A percentile compares a stretch with the other conserved stretches of the same genome.
Evolutionary conservation across 2,113 vertebrate species (phyloP).

Genomic region (Dasyprocta punctata): DNA sequence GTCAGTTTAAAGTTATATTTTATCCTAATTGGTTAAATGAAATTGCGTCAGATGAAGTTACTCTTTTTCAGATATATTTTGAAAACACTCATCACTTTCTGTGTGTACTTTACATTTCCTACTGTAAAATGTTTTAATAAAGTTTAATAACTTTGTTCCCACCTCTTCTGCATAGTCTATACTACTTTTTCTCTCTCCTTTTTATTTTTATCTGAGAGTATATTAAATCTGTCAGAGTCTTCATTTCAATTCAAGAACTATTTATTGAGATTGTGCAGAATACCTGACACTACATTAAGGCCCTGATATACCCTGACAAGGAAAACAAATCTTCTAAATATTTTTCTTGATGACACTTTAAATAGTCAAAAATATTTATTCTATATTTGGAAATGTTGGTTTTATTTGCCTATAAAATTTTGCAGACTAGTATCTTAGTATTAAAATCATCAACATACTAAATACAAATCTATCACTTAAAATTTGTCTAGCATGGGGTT

Average conservation of each 20-base stretch:
- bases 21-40: neutral
- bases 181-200: neutral
- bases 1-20: neutral
- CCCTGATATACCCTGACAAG: neutral
- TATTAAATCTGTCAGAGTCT: conserved; percentile 38
- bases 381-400: neutral
- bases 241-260: conserved; percentile 45
- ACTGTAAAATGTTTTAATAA: neutral
- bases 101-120: neutral
- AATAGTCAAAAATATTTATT: neutral
- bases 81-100: conserved; percentile 39
- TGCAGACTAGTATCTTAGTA: neutral
- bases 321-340: conserved; percentile 7
- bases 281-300: neutral
- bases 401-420: neutral
- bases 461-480: neutral
- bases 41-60: neutral
- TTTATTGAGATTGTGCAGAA: conserved; percentile 5
- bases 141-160: conserved; percentile 43
- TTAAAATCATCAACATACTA: neutral
- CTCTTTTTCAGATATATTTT: conserved; percentile 1
- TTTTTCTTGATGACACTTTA: neutral
- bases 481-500: neutral
- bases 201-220: conserved; percentile 61
- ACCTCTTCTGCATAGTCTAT: neutral